Percentiles rank a stretch among this genome's conserved stretches.
These are phyloP conservation scores for Eidolon helvum DNA, from an alignment of 2,113 vertebrate species.

Conservation along the genomic window DNA sequence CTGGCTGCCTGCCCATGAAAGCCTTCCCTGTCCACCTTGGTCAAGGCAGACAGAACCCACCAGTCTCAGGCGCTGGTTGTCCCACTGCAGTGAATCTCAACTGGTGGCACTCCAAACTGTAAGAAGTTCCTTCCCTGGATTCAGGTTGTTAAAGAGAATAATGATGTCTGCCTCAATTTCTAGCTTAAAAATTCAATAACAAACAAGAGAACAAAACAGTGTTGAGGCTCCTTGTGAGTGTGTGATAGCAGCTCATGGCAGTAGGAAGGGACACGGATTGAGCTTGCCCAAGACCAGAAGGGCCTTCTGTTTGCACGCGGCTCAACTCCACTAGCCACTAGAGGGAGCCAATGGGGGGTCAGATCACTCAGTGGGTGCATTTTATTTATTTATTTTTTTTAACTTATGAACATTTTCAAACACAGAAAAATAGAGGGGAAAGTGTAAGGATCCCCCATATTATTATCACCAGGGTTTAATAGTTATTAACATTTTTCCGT, in stretches of 20 bases:
- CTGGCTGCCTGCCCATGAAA: not conserved
- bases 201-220: not conserved
- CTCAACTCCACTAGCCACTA: not conserved
- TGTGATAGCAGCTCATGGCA: not conserved
- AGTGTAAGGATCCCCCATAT: not conserved
- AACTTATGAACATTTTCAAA: not conserved
- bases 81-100: not conserved
- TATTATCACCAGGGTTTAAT: not conserved
- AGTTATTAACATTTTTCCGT: not conserved
- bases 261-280: not conserved
- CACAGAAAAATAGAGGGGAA: not conserved
- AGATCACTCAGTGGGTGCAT: too few species aligned
- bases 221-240: not conserved
- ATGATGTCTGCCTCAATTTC: not conserved
- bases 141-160: not conserved
- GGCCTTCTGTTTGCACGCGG: fast-evolving
- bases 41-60: not conserved
- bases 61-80: fast-evolving
- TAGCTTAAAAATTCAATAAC: not conserved
- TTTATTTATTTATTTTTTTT: not conserved
- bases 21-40: too few species aligned
- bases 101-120: not conserved
- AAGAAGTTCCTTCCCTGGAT: not conserved
- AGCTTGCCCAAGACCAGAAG: fast-evolving
- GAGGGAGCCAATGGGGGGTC: not conserved